Base-by-base conservation (phyloP, 2,888 invertebrate species). In the Aporophyla nigra region DNA sequence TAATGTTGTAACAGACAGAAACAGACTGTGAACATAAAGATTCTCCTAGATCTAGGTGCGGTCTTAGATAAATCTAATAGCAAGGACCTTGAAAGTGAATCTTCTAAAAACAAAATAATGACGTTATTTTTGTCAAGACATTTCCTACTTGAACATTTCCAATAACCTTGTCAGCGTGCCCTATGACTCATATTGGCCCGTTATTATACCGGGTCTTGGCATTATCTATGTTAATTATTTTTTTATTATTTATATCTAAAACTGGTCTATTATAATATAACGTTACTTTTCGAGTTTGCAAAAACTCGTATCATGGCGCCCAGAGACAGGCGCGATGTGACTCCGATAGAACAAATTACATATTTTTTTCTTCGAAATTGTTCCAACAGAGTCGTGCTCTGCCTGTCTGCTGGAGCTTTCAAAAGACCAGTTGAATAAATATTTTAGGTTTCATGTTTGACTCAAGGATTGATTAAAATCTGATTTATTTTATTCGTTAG, bases 131-230 rank as follows among this genome's bases (percentile, higher is more conserved):
- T 61, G 53, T 40, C n/a, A 49, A 27, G 14, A 65, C 46, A 61
- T 63, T 75, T 82, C 40, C 62, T 51, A 43, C 69, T 58, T 54
- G 16, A 12, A 14, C 5, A 46, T 62, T 69, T 46, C 40, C 59
- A 40, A 59, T 40, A 71, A 80, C 84, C 84, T 84, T 84, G 84
- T 19, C 4, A n/a, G 61, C 49, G 59, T 75, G 80, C 12, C 70
- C 65, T 76, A 76, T 82, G 84, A 82, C 46, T 82, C 82, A 84
- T n/a, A 40, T 46, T 24, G 27, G 4, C 10, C 84, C 81, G 81
- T 82, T 84, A 84, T 59, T 59, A 67, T 12, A 67, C 51, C 59
- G 59, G 63, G 54, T 67, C 54, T 70, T 59, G 27, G 33, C 43
- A 74, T 78, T 78, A 74, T 74, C 2, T 74, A 74, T 78, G 78